Evolutionary conservation across 1,140 invertebrate species (phyloP).

Genomic region (Cyrtorhinus lividipennis): DNA sequence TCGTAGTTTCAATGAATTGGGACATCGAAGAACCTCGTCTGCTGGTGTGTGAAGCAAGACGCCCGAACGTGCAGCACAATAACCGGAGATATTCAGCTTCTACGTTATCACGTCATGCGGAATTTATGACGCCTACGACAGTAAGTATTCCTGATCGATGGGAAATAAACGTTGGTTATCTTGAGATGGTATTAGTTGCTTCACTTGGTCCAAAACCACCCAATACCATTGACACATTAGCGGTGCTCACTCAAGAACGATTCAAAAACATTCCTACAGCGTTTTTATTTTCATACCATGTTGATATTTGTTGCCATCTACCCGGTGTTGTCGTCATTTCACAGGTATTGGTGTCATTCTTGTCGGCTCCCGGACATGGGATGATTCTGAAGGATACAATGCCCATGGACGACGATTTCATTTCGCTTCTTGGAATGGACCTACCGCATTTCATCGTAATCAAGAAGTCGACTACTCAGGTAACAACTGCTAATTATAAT

Average conservation of each 20-base stretch:
- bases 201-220: no score
- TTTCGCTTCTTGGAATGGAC: conserved; percentile 41
- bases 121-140: not conserved
- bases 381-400: conserved; percentile 56
- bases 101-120: not conserved
- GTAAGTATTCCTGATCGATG: no score
- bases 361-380: conserved; percentile 51
- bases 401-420: conserved; percentile 32
- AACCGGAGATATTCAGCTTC: conserved; percentile 1
- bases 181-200: no score
- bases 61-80: not conserved
- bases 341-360: conserved; percentile 46
- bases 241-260: no score
- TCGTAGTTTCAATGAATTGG: conserved; percentile 32
- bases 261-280: no score
- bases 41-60: conserved; percentile 40
- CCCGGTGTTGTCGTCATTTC: conserved; percentile 23
- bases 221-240: no score
- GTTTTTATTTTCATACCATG: no score
- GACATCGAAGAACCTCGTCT: conserved; percentile 43
- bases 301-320: conserved; percentile 12
- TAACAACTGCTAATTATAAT: not conserved
- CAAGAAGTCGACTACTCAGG: conserved; percentile 33
- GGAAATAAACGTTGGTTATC: no score
- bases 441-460: conserved; percentile 51